Conservation (phyloP, 2,797 vertebrate genomes). For the Australoheros facetus region DNA sequence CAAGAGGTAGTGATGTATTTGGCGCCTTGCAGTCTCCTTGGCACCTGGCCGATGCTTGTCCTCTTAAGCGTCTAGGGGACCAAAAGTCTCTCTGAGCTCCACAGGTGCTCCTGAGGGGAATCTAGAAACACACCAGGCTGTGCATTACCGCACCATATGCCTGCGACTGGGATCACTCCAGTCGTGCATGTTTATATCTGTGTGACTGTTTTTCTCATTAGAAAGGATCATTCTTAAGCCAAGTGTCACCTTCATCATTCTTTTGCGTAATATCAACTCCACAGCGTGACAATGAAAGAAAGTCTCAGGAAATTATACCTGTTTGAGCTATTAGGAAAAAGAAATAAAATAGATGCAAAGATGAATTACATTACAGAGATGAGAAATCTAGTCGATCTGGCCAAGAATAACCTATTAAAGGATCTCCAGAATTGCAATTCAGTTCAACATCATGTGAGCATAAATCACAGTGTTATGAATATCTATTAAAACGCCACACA, state of each 20-base stretch:
- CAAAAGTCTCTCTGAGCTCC: slow-evolving; percentile 45
- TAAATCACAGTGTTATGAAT: slow-evolving; percentile 45
- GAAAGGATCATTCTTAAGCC: slow-evolving; percentile 30
- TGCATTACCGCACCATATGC: slow-evolving; percentile 5
- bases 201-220: slow-evolving; percentile 32
- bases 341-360: slow-evolving; percentile 25
- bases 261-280: slow-evolving; percentile 30
- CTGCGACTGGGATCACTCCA: slow-evolving; percentile 17
- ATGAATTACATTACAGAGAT: slow-evolving; percentile 39
- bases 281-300: slow-evolving; percentile 13
- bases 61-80: slow-evolving; percentile 65
- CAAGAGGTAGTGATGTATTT: slow-evolving; percentile 41
- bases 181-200: slow-evolving; percentile 49
- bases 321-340: slow-evolving; percentile 30
- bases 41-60: slow-evolving; percentile 69
- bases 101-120: slow-evolving; percentile 28
- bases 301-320: slow-evolving; percentile 6
- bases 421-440: slow-evolving; percentile 23
- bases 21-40: slow-evolving; percentile 58
- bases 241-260: slow-evolving; percentile 44
- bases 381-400: slow-evolving; percentile 37
- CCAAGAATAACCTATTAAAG: slow-evolving; percentile 23
- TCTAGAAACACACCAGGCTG: neutral
- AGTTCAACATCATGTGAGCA: neutral
- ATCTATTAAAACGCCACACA: slow-evolving; percentile 27